Conservation (phyloP, 2,888 invertebrate genomes). For the Watsonalla binaria region DNA sequence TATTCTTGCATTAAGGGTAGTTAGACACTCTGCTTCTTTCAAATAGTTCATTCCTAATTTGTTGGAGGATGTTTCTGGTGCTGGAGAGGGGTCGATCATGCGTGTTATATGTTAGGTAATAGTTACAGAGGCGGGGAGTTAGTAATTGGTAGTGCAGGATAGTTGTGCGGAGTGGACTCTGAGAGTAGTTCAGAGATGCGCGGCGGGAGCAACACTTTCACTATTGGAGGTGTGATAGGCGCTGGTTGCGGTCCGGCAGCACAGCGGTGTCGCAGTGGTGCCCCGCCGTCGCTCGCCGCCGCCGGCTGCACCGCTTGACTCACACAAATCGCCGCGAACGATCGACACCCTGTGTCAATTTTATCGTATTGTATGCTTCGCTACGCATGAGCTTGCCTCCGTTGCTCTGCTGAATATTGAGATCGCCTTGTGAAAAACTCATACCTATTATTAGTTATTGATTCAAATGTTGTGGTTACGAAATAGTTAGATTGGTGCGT, state of each 20-base stretch:
- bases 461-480: conserved; percentile 16
- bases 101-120: conserved; percentile 37
- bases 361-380: conserved; percentile 42
- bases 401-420: conserved; percentile 55
- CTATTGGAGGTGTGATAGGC: conserved; percentile 58
- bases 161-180: conserved; percentile 49
- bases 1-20: no score
- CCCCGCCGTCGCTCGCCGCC: conserved; percentile 60
- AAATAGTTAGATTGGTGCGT: background rate
- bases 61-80: background rate
- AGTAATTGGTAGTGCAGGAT: conserved; percentile 38
- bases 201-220: conserved; percentile 68
- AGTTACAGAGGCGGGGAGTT: conserved; percentile 35
- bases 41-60: no score
- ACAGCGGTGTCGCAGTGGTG: conserved; percentile 45
- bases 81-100: conserved; percentile 29
- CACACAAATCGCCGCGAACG: conserved; percentile 37
- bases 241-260: conserved; percentile 30
- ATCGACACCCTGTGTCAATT: conserved; percentile 53
- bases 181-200: conserved; percentile 43
- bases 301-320: conserved; percentile 44
- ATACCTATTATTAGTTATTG: conserved; percentile 45
- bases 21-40: no score
- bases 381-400: conserved; percentile 49
- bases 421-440: conserved; percentile 52